Conservation (phyloP, 2,797 vertebrate species). For the Lemur catta region DNA sequence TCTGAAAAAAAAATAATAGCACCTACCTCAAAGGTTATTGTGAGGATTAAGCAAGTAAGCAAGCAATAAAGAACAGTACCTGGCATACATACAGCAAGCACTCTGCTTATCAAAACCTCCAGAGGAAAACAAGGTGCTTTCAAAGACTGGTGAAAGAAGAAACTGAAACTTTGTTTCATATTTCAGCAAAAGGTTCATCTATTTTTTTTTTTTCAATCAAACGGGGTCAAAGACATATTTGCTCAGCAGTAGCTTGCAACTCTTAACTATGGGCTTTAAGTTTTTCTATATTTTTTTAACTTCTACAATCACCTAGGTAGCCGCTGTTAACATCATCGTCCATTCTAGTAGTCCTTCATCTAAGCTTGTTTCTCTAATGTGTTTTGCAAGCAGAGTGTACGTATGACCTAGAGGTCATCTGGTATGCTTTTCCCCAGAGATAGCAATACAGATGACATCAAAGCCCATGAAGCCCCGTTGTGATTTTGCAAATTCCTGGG, state of each 20-base stretch:
- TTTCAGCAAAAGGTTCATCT: background rate
- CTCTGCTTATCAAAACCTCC: background rate
- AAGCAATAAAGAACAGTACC: background rate
- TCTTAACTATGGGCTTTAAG: background rate
- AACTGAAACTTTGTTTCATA: background rate
- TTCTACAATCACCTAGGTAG: background rate
- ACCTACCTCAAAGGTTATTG: too few species aligned
- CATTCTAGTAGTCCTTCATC: background rate
- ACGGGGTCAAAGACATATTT: background rate
- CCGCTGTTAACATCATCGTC: background rate
- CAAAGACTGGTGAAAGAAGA: background rate
- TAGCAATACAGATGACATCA: background rate
- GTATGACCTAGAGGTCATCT: background rate
- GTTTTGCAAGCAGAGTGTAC: background rate
- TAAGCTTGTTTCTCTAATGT: background rate
- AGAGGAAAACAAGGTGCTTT: background rate
- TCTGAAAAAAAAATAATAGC: background rate
- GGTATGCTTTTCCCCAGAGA: background rate
- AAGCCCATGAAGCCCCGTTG: background rate
- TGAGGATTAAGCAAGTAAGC: background rate
- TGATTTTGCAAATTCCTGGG: background rate
- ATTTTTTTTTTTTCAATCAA: background rate
- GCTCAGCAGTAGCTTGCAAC: background rate
- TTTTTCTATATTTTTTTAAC: background rate
- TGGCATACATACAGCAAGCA: background rate